Evolutionary conservation across 1,140 invertebrate species (phyloP), one percentile per base, ranked within the genome.

Genomic region (Drosophila albomicans): DNA sequence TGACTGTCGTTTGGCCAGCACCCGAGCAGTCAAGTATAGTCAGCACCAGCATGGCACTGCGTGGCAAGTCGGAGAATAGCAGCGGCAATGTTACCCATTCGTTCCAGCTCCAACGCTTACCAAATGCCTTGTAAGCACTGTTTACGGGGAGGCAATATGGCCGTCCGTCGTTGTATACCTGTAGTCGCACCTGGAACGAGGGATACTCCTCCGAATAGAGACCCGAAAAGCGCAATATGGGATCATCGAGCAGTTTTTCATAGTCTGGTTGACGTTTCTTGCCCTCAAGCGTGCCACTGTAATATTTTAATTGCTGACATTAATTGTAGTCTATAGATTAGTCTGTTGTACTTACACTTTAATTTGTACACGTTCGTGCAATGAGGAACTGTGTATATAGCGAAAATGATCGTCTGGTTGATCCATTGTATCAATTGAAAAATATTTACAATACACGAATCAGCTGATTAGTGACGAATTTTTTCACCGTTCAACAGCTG

Each of bases 81-180:
- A 99, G 94, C 1, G 99, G 99, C 64, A 99, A 93, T 3, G 95
- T 96, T 5, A 99, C 94, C 98, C 99, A 99, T 93, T 99, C 98
- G 93, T 99, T 99, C 99, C 99, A 99, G 92, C 97, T 98, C 97
- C 97, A 99, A 88, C 98, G 93, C 41, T 96, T 97, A 43, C 96
- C 96, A 89, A 99, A 99, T 25, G 97, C 94, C 93, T 99, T 99
- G 86, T 99, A 99, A 2, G 98, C 96, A 20, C 98, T 99, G 45
- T 95, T 95, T 28, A 99, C 96, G 11, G 98, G 98, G 61, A 99
- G 93, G 35, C 97, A 97, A 3, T 99, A 94, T 1, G 96, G 95
- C 73, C 96, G 94, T 56, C 96, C 96, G 92, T 98, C 95, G 75
- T 97, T 96, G 93, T 96, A 97, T 1, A 99, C 95, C 94, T 99